These are phyloP conservation scores for Hydrozoanthus tunicans DNA, from an alignment of 64 coral and sea anemone species.

Conservation along the genomic window DNA sequence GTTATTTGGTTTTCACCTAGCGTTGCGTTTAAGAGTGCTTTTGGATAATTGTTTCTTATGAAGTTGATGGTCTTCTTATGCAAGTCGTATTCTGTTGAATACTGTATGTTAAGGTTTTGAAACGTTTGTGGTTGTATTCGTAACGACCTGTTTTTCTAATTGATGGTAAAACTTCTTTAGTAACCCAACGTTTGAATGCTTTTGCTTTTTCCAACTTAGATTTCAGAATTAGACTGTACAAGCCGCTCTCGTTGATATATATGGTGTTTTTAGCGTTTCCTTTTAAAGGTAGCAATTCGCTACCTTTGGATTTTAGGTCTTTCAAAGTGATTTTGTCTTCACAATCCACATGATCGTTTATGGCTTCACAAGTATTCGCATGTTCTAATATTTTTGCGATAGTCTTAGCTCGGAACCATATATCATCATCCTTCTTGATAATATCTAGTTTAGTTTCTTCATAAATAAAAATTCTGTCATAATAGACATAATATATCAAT, in stretches of 20 bases:
- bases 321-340: neutral
- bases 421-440: too few species aligned
- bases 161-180: slow-evolving; percentile 22
- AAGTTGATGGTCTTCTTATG: neutral
- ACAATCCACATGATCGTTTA: neutral
- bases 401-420: slow-evolving; percentile 2
- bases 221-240: slow-evolving; percentile 26
- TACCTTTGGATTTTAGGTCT: neutral
- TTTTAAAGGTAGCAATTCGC: neutral
- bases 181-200: slow-evolving; percentile 24
- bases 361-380: slow-evolving; percentile 3
- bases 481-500: too few species aligned
- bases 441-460: too few species aligned
- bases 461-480: too few species aligned
- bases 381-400: neutral
- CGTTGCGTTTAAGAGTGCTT: neutral
- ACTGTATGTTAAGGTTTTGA: slow-evolving; percentile 13
- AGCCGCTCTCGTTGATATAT: slow-evolving; percentile 31
- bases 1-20: neutral
- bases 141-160: slow-evolving; percentile 53
- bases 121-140: slow-evolving; percentile 3
- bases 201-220: slow-evolving; percentile 3
- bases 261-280: neutral
- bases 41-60: neutral
- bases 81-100: neutral